Evolutionary conservation across 1,140 invertebrate genomes (phyloP).

Genomic region (Drosophila pallidifrons): DNA sequence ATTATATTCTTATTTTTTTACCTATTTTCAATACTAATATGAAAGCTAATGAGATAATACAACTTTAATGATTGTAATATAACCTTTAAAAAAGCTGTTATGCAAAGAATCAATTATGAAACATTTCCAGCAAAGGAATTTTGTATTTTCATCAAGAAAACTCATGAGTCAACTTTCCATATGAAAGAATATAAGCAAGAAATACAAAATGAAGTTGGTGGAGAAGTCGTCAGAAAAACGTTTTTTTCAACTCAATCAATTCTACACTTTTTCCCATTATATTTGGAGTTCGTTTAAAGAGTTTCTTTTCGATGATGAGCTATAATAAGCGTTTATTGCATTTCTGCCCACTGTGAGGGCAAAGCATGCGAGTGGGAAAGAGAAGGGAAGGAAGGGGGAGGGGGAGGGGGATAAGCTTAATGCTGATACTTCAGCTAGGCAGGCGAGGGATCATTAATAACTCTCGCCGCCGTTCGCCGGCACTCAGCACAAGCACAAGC

Average conservation of each 20-base stretch:
- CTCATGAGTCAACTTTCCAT: neutral
- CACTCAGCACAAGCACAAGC: conserved; percentile 62
- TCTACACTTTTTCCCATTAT: neutral
- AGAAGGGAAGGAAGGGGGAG: neutral
- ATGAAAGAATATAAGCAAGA: neutral
- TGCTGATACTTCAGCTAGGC: conserved; percentile 34
- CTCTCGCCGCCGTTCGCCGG: conserved; percentile 61
- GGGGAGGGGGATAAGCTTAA: conserved; percentile 12
- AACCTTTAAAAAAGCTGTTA: too few species aligned
- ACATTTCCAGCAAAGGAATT: too few species aligned
- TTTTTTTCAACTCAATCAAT: neutral
- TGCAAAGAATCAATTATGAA: too few species aligned
- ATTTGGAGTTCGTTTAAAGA: neutral
- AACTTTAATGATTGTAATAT: too few species aligned
- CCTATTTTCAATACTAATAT: too few species aligned
- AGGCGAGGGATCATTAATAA: conserved; percentile 66
- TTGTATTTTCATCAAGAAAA: too few species aligned
- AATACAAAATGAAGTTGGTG: neutral
- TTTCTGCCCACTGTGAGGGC: conserved; percentile 20
- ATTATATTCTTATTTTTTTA: too few species aligned
- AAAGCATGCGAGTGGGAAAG: conserved; percentile 43
- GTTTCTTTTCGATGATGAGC: conserved; percentile 4
- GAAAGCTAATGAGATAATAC: too few species aligned
- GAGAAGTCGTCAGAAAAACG: neutral
- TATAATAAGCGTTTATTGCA: conserved; percentile 17